Percentiles rank a stretch among this genome's conserved stretches.
Evolutionary conservation across 2,797 vertebrate genomes (phyloP).

Genomic region (Pygocentrus nattereri): DNA sequence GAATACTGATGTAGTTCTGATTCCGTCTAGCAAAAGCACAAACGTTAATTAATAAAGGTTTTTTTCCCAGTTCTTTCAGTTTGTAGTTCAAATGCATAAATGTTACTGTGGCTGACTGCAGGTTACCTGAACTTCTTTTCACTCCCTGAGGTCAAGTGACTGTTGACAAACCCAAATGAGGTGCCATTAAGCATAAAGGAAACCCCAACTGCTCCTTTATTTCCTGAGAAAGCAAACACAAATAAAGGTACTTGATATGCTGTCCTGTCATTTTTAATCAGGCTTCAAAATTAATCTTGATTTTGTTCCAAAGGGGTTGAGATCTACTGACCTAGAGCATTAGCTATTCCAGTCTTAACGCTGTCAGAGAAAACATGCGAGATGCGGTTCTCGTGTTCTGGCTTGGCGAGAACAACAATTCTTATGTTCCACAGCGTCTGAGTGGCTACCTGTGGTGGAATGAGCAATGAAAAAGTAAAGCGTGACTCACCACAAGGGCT

Average conservation of each 20-base stretch:
- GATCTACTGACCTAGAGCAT: slow-evolving; percentile 88
- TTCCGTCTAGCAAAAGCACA: slow-evolving; percentile 84
- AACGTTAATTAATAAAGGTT: neutral
- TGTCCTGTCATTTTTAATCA: neutral
- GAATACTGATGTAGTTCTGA: slow-evolving; percentile 94
- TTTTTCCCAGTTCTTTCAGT: neutral
- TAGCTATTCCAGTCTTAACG: slow-evolving; percentile 97
- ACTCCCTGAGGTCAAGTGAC: slow-evolving; percentile 96
- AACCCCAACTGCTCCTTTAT: slow-evolving; percentile 97
- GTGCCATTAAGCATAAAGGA: slow-evolving; percentile 99
- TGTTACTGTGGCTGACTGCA: neutral
- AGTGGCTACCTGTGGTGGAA: slow-evolving; percentile 84
- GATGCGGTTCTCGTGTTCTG: slow-evolving; percentile 96
- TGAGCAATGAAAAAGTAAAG: no score
- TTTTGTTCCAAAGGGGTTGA: neutral
- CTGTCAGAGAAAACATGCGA: slow-evolving; percentile 93
- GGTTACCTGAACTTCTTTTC: slow-evolving; percentile 97
- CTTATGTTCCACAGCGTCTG: slow-evolving; percentile 98
- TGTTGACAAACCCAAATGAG: slow-evolving; percentile 97
- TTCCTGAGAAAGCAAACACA: slow-evolving; percentile 79
- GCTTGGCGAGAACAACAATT: slow-evolving; percentile 92
- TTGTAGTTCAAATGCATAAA: neutral
- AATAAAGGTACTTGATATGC: neutral
- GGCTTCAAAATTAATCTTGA: neutral
- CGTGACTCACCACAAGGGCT: no score